Evolutionary conservation across 2,113 vertebrate genomes (phyloP), one percentile per base, ranked within the genome.

Genomic region (Labrus mixtus): DNA sequence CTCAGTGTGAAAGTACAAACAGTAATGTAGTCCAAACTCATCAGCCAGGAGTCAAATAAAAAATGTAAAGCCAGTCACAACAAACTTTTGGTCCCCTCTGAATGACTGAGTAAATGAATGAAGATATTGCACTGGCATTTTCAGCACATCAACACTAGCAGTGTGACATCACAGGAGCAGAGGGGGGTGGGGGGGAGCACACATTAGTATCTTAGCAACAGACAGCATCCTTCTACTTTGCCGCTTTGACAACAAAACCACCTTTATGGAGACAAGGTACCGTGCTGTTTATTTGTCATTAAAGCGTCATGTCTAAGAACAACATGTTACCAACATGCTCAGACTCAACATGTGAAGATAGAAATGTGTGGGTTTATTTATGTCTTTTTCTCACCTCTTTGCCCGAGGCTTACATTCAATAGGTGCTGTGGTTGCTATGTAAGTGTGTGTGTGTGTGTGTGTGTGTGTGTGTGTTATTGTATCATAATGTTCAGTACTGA

Each of bases 131-230:
- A 43, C 7, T 77, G 82, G 51, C 76, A 39, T 79, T 79, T 63
- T 84, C 71, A 61, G 74, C 29, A 41, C 76, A 85, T 76, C 76
- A 78, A 78, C 68, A 82, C 83, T 59, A 78, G 63, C 64, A 77
- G 66, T 56, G 79, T 88, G 88, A 90, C 86, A 74, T 90, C 86
- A 89, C 77, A 63, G 59, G 59, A 79, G 82, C 68, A 73, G 80
- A 76, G 29, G 29, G 25, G 25, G 25, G 25, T 1, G 19, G 41
- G 75, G 77, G 84, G 83, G 76, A 74, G 76, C 79, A 79, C 61
- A 91, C 87, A 85, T 89, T 87, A 90, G 93, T 95, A 87, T 93
- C 94, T 93, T 95, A 94, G 94, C 94, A 95, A 95, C 93, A 93
- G 88, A 82, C 90, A 64, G 79, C 86, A 89, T 93, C 85, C 61